Conservation (phyloP, 2,113 vertebrate genomes). For the Platichthys flesus region DNA sequence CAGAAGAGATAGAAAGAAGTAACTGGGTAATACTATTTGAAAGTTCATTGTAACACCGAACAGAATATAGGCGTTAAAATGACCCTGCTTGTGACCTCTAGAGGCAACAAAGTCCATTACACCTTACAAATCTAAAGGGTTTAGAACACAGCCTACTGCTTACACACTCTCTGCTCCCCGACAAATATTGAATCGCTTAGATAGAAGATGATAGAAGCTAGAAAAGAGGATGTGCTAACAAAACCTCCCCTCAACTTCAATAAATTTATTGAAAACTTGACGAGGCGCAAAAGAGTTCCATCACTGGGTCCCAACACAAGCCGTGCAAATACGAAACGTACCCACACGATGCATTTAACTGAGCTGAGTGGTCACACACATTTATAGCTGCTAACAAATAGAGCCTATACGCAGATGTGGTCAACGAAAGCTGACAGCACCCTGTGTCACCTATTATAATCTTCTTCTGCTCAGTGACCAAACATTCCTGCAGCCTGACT, state of each 20-base stretch:
- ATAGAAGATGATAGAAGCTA: too few species aligned
- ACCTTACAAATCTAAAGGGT: too few species aligned
- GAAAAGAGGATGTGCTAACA: too few species aligned
- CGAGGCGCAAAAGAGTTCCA: too few species aligned
- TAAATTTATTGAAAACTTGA: not conserved
- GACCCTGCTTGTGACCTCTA: not conserved
- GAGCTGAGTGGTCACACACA: not conserved
- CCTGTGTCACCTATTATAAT: slow-evolving; percentile 37
- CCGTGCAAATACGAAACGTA: too few species aligned
- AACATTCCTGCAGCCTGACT: slow-evolving; percentile 47
- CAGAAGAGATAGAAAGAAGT: not conserved
- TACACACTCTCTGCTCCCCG: too few species aligned
- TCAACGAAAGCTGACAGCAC: slow-evolving; percentile 27
- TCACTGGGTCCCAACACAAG: too few species aligned
- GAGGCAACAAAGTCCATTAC: not conserved
- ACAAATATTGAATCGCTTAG: too few species aligned
- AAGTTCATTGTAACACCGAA: not conserved
- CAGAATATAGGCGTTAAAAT: too few species aligned
- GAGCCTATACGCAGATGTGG: not conserved
- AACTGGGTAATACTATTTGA: too few species aligned
- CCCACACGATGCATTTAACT: too few species aligned
- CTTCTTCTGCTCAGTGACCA: slow-evolving; percentile 43
- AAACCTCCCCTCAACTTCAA: not conserved
- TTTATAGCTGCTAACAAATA: slow-evolving; percentile 22
- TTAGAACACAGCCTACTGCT: too few species aligned